phyloP scores from a whole-genome alignment of 2,113 vertebrate genomes.

The Telmatochromis sp. region DNA sequence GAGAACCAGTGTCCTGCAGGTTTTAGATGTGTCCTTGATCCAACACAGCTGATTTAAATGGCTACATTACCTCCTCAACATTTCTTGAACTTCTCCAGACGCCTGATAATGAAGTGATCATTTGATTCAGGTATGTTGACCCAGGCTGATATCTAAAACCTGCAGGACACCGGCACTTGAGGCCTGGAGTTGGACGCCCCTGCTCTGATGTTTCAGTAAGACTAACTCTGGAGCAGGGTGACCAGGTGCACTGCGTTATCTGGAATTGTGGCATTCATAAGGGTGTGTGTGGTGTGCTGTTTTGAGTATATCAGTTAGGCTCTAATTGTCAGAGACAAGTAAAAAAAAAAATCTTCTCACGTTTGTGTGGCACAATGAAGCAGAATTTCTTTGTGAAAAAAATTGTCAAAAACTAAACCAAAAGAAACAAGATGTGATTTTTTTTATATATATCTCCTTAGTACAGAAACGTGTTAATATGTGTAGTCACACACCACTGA shows the following conservation, averaged over 20 bases:
- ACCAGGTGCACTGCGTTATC: not conserved
- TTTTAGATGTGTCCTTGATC: not conserved
- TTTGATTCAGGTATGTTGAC: not conserved
- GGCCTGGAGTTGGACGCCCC: not conserved
- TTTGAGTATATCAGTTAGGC: not conserved
- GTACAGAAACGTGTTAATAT: not conserved
- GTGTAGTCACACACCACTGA: not conserved
- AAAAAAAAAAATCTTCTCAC: not conserved
- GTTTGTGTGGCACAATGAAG: not conserved
- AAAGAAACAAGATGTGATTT: not conserved
- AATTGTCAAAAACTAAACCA: not conserved
- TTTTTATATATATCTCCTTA: not conserved
- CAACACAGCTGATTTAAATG: not conserved
- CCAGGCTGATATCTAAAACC: not conserved
- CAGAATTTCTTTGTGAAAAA: not conserved
- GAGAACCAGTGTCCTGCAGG: not conserved
- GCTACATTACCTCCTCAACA: not conserved
- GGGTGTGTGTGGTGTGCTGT: not conserved
- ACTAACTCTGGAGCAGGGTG: not conserved
- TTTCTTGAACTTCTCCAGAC: not conserved
- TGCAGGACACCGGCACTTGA: not conserved
- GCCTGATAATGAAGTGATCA: not conserved
- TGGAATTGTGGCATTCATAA: not conserved
- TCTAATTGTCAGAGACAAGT: not conserved
- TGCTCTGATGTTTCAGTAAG: not conserved